Conservation (phyloP, 2,113 vertebrate species). For the Halichoerus grypus region DNA sequence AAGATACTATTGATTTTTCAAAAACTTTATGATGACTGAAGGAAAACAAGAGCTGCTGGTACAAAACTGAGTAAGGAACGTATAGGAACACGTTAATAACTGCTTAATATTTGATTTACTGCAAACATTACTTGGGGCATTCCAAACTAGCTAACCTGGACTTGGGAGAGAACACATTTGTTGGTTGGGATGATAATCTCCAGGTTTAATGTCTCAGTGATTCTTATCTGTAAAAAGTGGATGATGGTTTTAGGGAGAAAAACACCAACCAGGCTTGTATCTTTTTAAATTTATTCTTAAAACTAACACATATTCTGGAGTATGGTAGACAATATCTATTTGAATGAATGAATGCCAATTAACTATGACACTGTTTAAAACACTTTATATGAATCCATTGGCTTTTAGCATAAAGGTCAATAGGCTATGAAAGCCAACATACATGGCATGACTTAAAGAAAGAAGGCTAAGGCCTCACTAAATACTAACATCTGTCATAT, state of each 20-base stretch:
- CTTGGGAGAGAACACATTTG: not conserved
- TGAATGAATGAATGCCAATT: not conserved
- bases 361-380: not conserved
- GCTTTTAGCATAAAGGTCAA: not conserved
- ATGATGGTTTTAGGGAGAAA: accelerated
- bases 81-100: not conserved
- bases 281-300: not conserved
- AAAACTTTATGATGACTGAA: not conserved
- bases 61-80: not conserved
- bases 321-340: not conserved
- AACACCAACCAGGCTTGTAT: not conserved
- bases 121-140: not conserved
- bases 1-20: not conserved
- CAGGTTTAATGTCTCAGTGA: not conserved
- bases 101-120: not conserved
- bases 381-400: not conserved
- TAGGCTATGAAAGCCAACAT: not conserved
- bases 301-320: not conserved
- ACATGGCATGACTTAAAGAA: not conserved
- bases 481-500: not conserved
- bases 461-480: not conserved
- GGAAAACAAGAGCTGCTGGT: not conserved
- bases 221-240: not conserved
- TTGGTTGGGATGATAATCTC: not conserved
- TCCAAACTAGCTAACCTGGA: not conserved